These are phyloP conservation scores for Drosophila paranaensis DNA, from an alignment of 2,888 invertebrate genomes.

Conservation along the genomic window DNA sequence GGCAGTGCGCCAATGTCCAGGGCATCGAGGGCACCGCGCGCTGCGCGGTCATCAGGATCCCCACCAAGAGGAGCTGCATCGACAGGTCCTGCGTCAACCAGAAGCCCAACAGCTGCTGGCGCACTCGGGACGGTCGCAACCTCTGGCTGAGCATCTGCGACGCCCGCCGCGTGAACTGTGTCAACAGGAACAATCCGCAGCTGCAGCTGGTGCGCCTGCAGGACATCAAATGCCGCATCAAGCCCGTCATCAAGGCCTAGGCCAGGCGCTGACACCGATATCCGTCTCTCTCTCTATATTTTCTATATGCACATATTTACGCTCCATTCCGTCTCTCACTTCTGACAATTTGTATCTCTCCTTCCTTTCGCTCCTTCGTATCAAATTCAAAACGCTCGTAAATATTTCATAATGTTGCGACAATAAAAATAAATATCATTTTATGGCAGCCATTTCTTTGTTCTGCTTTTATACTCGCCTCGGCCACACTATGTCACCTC, in stretches of 20 bases:
- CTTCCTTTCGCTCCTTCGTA: conserved; percentile 1
- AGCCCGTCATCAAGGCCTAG: conserved; percentile 26
- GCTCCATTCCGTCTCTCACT: conserved; percentile 2
- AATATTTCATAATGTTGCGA: conserved; percentile 77
- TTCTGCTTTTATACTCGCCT: conserved; percentile 26
- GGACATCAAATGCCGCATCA: conserved; percentile 22
- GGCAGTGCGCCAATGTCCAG: conserved; percentile 38
- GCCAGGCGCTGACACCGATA: neutral
- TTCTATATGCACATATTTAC: neutral
- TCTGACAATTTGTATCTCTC: neutral
- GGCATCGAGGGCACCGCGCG: conserved; percentile 21
- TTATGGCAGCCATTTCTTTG: conserved; percentile 70
- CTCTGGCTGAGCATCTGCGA: conserved; percentile 65
- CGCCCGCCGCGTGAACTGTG: conserved; percentile 65
- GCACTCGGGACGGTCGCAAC: conserved; percentile 45
- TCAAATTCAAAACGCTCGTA: conserved; percentile 58
- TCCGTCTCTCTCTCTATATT: no score
- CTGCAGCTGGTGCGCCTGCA: conserved; percentile 36
- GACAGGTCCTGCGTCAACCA: conserved; percentile 17
- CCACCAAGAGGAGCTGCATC: conserved; percentile 14
- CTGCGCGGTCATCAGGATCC: conserved; percentile 31
- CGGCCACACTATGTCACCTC: conserved; percentile 19
- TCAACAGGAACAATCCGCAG: conserved; percentile 20
- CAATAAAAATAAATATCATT: conserved; percentile 78
- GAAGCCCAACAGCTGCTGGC: conserved; percentile 58